Conservation (phyloP, 2,797 vertebrate genomes). For the Micromesistius poutassou region DNA sequence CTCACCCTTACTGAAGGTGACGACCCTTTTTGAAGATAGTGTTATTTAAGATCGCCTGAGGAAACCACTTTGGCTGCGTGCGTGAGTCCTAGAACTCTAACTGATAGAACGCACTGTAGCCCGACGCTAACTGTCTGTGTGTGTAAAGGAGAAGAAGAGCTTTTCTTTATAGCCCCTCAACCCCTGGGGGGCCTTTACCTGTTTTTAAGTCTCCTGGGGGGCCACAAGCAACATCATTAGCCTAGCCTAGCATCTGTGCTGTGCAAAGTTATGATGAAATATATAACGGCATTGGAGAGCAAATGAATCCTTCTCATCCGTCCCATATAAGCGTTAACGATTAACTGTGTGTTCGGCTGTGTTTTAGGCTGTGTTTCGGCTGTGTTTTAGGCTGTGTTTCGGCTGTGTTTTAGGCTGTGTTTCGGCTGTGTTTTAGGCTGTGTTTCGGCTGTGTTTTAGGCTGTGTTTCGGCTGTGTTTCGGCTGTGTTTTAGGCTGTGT, state of each 20-base stretch:
- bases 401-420: not conserved
- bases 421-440: not conserved
- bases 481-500: not conserved
- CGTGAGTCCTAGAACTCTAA: no score
- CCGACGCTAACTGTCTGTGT: no score
- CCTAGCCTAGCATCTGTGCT: not conserved
- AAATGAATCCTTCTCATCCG: not conserved
- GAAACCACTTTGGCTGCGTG: no score
- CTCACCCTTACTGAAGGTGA: no score
- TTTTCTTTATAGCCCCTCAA: not conserved
- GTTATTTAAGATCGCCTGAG: no score
- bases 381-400: not conserved
- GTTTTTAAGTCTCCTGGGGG: not conserved
- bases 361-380: not conserved
- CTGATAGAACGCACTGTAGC: no score
- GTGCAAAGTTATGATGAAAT: not conserved
- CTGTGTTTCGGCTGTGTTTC: no score
- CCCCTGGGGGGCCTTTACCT: not conserved
- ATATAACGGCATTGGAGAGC: not conserved
- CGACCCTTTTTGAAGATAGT: no score
- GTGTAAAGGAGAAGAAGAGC: not conserved
- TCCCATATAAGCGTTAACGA: not conserved
- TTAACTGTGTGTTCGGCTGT: not conserved
- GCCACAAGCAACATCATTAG: not conserved
- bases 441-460: not conserved